A percentile compares a stretch with the other conserved stretches of the same genome.
Conservation (phyloP, 2,888 invertebrate genomes). For the Eristalis arbustorum region DNA sequence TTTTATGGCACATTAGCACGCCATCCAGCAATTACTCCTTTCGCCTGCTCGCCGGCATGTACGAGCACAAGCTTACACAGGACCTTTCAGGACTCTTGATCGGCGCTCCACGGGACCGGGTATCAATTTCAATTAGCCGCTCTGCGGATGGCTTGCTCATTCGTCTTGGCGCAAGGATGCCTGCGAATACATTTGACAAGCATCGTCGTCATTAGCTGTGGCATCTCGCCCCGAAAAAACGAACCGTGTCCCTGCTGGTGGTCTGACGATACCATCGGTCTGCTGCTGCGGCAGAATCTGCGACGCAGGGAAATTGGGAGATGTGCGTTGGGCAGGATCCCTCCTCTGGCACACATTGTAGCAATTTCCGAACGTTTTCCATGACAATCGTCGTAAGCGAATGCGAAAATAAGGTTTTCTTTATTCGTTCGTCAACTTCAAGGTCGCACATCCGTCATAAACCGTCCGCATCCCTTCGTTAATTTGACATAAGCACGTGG, state of each 20-base stretch:
- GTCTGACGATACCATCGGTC: background rate
- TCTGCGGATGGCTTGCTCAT: background rate
- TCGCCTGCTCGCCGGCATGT: background rate
- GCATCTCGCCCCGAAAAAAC: background rate
- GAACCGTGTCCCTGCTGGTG: background rate
- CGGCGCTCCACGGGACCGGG: conserved; percentile 2
- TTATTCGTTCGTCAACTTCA: background rate
- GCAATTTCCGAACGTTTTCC: background rate
- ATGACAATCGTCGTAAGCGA: conserved; percentile 5
- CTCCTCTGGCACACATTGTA: background rate
- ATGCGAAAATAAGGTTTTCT: background rate
- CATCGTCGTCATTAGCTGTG: background rate
- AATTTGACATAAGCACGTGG: conserved; percentile 7
- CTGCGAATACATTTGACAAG: background rate
- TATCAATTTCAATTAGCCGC: conserved; percentile 61
- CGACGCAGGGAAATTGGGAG: too few species aligned
- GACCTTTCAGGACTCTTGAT: background rate
- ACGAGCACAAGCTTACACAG: background rate
- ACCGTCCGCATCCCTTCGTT: conserved; percentile 12
- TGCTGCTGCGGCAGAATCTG: background rate
- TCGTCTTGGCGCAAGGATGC: background rate
- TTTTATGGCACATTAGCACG: conserved; percentile 59
- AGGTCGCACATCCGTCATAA: conserved; percentile 6
- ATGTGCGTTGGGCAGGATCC: background rate
- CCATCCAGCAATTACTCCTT: conserved; percentile 54